Evolutionary conservation across 2,113 vertebrate species (phyloP).

Genomic region (Jacana jacana): DNA sequence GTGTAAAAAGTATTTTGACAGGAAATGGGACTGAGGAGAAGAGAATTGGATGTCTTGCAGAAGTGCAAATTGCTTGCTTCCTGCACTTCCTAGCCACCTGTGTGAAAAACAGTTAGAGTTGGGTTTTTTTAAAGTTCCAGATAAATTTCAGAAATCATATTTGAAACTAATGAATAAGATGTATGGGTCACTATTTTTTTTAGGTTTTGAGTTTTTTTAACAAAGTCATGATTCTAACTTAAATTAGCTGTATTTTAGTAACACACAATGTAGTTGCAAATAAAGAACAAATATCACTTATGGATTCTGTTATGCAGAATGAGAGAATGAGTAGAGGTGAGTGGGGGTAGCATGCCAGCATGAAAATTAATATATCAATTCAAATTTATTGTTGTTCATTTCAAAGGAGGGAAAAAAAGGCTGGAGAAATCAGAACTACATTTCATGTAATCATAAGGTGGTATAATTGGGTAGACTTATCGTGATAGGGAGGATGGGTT

Average conservation of each 20-base stretch:
- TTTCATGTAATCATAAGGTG: not conserved
- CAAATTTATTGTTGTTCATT: not conserved
- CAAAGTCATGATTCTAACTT: not conserved
- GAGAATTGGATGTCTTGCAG: not conserved
- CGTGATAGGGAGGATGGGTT: not conserved
- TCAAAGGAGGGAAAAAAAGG: not conserved
- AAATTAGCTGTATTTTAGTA: not conserved
- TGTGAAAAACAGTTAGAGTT: not conserved
- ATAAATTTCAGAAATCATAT: not conserved
- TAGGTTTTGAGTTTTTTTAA: not conserved
- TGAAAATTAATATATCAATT: not conserved
- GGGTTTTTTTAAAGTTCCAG: not conserved
- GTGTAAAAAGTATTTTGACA: not conserved
- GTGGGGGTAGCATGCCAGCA: not conserved
- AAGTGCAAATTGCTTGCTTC: not conserved
- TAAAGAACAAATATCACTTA: not conserved
- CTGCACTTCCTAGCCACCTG: not conserved
- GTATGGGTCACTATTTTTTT: not conserved
- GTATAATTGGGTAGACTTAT: not conserved
- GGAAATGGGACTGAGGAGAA: not conserved
- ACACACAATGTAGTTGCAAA: not conserved
- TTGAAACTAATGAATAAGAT: not conserved
- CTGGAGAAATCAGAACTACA: not conserved
- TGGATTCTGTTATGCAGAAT: not conserved
- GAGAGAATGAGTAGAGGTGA: fast-evolving